A percentile compares a stretch with the other conserved stretches of the same genome.
These are phyloP conservation scores for Ectemnius cavifrons DNA, from an alignment of 2,888 invertebrate species.

Conservation along the genomic window DNA sequence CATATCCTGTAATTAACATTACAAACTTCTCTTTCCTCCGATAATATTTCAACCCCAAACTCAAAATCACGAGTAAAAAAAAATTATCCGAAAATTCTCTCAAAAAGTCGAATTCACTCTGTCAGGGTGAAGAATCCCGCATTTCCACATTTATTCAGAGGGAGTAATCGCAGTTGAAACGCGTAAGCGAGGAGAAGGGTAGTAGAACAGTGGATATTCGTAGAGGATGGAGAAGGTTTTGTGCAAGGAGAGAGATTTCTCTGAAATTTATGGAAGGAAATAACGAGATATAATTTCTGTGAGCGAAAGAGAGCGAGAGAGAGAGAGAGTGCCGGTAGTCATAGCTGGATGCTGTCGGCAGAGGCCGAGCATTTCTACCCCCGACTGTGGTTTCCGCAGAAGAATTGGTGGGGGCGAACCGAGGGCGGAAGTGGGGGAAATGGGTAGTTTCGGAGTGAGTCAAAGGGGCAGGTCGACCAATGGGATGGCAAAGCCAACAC, in stretches of 20 bases:
- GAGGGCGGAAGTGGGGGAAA: background rate
- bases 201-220: background rate
- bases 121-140: too few relatives aligned
- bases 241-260: conserved; percentile 22
- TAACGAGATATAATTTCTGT: conserved; percentile 69
- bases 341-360: conserved; percentile 36
- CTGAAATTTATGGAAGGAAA: conserved; percentile 62
- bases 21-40: too few relatives aligned
- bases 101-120: too few relatives aligned
- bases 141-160: too few relatives aligned
- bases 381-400: background rate
- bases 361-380: conserved; percentile 23
- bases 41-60: too few relatives aligned
- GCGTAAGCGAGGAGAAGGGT: background rate
- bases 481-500: background rate
- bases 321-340: conserved; percentile 9
- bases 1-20: too few relatives aligned
- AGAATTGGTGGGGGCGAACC: background rate
- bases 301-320: background rate
- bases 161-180: background rate
- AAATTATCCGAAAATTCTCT: too few relatives aligned
- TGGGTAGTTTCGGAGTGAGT: conserved; percentile 5
- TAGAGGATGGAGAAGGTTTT: background rate
- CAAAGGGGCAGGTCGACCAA: conserved; percentile 12
- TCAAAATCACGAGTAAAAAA: too few relatives aligned